A percentile compares a stretch with the other conserved stretches of the same genome.
Conservation (phyloP, 2,888 invertebrate species). For the Tetragnatha montana region DNA sequence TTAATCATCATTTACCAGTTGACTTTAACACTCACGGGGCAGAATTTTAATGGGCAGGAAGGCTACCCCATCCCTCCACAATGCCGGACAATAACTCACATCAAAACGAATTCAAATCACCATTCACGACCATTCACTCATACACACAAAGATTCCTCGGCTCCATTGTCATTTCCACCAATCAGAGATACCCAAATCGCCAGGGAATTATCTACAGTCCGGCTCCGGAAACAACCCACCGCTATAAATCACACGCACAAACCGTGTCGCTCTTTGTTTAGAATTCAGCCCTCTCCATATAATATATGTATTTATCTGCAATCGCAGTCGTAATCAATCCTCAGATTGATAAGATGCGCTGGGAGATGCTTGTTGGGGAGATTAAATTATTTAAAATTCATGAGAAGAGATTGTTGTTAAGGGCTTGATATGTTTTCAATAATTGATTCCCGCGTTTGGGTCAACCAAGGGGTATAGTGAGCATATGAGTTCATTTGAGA, state of each 20-base stretch:
- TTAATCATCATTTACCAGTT: background rate
- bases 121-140: background rate
- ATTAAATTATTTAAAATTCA: constrained; percentile 57
- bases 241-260: constrained; percentile 22
- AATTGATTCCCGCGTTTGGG: constrained; percentile 9
- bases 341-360: constrained; percentile 18
- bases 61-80: background rate
- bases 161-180: background rate
- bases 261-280: constrained; percentile 26
- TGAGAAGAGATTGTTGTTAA: constrained; percentile 14
- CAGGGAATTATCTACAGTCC: background rate
- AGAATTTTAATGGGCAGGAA: background rate
- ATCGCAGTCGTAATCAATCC: constrained; percentile 23
- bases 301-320: constrained; percentile 46
- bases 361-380: constrained; percentile 21
- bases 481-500: too few species aligned
- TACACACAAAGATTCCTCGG: background rate
- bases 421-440: constrained; percentile 36
- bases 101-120: background rate
- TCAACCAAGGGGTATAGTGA: background rate
- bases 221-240: background rate
- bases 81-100: background rate
- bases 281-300: background rate
- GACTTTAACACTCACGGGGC: background rate
- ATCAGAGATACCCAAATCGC: background rate